Evolutionary conservation across 2,113 vertebrate genomes (phyloP).

Genomic region (Acrocephalus arundinaceus): DNA sequence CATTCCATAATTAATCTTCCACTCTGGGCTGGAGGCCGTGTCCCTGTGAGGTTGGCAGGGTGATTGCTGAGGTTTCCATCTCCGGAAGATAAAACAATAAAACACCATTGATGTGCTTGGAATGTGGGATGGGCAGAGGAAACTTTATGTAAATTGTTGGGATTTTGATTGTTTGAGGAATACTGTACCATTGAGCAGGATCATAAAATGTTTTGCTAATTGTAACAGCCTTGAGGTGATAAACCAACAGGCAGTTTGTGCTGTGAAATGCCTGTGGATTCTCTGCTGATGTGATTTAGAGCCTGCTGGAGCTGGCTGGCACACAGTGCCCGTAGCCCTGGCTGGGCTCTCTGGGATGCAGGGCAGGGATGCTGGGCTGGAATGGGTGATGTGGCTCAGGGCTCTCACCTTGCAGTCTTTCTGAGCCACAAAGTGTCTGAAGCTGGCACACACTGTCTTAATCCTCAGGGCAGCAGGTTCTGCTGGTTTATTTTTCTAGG

Average conservation of each 20-base stretch:
- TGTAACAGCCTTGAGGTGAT: background rate
- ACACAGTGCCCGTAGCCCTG: accelerated
- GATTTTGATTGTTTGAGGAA: background rate
- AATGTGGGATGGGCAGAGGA: accelerated
- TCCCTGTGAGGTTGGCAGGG: background rate
- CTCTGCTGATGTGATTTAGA: background rate
- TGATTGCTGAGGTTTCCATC: background rate
- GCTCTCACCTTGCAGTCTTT: background rate
- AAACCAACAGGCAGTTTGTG: background rate
- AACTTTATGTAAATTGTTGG: background rate
- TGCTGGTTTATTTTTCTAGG: background rate
- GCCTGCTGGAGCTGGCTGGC: background rate
- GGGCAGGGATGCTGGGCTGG: accelerated
- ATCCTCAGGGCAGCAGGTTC: background rate
- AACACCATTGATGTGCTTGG: background rate
- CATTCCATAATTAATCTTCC: background rate
- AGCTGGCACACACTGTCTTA: accelerated
- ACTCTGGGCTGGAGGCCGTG: background rate
- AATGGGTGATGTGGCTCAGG: background rate
- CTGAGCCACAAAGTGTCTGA: background rate
- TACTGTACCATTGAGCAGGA: background rate
- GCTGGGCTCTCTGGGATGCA: background rate
- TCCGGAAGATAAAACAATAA: accelerated
- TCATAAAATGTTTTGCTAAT: background rate
- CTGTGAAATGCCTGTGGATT: background rate